Evolutionary conservation across 2,888 invertebrate species (phyloP), one percentile per base, ranked within the genome.

Genomic region (Sesamia inferens): DNA sequence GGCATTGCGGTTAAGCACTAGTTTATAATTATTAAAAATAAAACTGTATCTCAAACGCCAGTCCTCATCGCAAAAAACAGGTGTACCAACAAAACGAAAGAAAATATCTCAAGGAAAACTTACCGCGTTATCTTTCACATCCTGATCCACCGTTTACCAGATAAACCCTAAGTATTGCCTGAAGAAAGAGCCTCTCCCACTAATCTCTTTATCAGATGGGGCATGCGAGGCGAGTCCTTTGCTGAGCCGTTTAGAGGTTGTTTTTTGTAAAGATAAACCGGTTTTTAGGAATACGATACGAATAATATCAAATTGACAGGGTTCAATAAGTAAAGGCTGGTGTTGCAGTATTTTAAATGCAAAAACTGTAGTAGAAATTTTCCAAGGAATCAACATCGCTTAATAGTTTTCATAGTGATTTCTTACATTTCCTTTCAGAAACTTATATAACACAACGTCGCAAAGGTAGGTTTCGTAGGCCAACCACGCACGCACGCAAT

Each of bases 101-200:
- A 64, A 75, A 76, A 76, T 42, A 71, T 71, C 44, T 76, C 31
- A 78, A 59, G 44, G 57, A 62, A 69, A 84, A 61, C 64, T 65
- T 54, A 11, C 11, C 13, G 14, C 47, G 57, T 82, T 85, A 86
- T 85, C 85, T 72, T 14, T 55, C 68, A 71, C 73, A 71, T 65
- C 47, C 57, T 77, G 85, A 86, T 85, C 80, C 87, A 76, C 83
- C 83, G 74, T 85, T 85, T 86, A 85, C 68, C 65, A 83, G 87
- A 86, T 85, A 86, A 86, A 78, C 85, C 55, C 73, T 75, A 81
- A 80, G 83, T 72, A 85, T 85, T 78, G 85, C 75, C 72, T 85
- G 87, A 82, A 86, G 86, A 82, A 85, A 85, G 74, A 78, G 76
- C 69, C 82, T 73, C 75, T 76, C 68, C 58, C 83, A 76, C 83